Evolutionary conservation across 2,113 vertebrate species (phyloP), one percentile per base, ranked within the genome.

Genomic region (Scytalopus superciliaris): DNA sequence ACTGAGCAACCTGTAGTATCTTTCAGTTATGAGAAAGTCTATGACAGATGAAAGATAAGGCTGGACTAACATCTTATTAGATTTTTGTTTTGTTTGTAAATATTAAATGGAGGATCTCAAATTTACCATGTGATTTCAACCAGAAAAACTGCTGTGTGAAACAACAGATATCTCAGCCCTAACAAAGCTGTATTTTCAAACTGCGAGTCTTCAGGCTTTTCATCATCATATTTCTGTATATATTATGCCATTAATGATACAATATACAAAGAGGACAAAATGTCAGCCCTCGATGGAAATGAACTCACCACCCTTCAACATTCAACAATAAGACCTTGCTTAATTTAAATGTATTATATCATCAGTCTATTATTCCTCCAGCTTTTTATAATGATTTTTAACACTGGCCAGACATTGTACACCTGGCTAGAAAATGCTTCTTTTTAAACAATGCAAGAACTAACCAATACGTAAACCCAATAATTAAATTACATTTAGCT

Each of bases 401-500:
- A 84, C 67, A 74, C 15, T 73, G 68, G 55, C 66, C 85, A 88
- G 72, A 49, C 59, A 45, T 75, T 86, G 74, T 31, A 94, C 80
- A 97, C 93, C 96, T 95, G 83, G 68, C 39, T 94, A n/a, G 63
- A 93, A 92, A 83, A 50, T 52, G 90, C 72, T 94, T 96, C 72
- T 40, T 93, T 96, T 97, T 94, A 96, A 97, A 97, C 94, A 95
- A 95, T 84, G 76, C 67, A 91, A 96, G 87, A 93, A 93, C 69
- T 76, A 84, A 89, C 77, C 84, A 93, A 80, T 75, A 75, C 83
- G 72, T 56, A 89, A 94, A 94, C 33, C 85, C 91, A 94, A 95
- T 97, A 93, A 96, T 95, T 96, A 95, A 97, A 97, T 97, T 95
- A 95, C 94, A 96, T 97, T 96, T 92, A 96, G 92, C 90, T 16